Percentiles rank a stretch among this genome's conserved stretches.
Conservation (phyloP, 2,888 invertebrate species). For the Dryomyza anilis region DNA sequence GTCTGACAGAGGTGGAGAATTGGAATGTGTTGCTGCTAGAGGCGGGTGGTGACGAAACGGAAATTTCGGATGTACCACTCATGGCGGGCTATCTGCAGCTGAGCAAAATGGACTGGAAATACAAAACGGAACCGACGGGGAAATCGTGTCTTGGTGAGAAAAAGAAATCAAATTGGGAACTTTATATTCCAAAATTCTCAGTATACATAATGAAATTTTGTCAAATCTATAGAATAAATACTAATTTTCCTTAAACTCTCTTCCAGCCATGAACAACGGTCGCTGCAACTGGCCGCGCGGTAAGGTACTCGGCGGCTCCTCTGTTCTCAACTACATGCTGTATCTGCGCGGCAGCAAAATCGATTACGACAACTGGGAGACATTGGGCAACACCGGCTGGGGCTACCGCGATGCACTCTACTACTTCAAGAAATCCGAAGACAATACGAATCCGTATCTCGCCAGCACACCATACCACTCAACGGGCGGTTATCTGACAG, state of each 20-base stretch:
- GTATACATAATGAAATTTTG: background rate
- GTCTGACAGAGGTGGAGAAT: slow-evolving; percentile 76
- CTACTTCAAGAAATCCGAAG: slow-evolving; percentile 91
- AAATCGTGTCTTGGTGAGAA: slow-evolving; percentile 80
- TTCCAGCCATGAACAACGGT: slow-evolving; percentile 78
- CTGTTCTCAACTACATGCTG: slow-evolving; percentile 90
- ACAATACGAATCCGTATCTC: slow-evolving; percentile 85
- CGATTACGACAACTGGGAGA: slow-evolving; percentile 91
- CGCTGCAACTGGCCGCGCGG: slow-evolving; percentile 92
- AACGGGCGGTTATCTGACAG: slow-evolving; percentile 80
- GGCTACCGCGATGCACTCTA: slow-evolving; percentile 77
- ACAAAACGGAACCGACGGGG: slow-evolving; percentile 87
- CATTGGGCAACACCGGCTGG: slow-evolving; percentile 88
- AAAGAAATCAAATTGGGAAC: too few species aligned
- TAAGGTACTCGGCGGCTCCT: slow-evolving; percentile 88
- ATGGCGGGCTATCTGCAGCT: slow-evolving; percentile 86
- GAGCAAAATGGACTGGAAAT: slow-evolving; percentile 89
- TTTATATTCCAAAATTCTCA: background rate
- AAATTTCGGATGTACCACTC: slow-evolving; percentile 86
- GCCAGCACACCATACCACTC: slow-evolving; percentile 79
- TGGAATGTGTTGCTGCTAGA: slow-evolving; percentile 84
- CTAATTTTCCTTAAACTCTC: background rate
- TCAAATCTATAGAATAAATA: background rate
- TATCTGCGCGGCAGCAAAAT: slow-evolving; percentile 86
- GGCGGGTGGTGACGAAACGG: slow-evolving; percentile 89